Evolutionary conservation across 2,797 vertebrate species (phyloP).

Genomic region (Cossypha dichroa): DNA sequence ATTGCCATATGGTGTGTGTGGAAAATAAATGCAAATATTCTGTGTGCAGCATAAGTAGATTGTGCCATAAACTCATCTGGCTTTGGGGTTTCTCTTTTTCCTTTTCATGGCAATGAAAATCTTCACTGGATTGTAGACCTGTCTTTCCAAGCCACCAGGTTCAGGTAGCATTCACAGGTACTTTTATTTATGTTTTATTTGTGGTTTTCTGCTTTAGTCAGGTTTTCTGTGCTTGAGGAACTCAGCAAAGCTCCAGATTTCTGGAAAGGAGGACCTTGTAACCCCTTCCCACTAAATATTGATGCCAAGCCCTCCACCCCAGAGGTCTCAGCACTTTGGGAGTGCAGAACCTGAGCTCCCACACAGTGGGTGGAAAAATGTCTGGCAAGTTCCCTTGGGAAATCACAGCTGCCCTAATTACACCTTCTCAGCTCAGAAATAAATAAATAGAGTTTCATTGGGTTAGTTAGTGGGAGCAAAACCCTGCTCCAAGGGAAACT

Average conservation of each 20-base stretch:
- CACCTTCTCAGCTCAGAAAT: not conserved
- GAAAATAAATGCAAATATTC: constrained; percentile 40
- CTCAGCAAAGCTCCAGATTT: not conserved
- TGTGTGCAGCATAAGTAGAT: not conserved
- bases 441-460: not conserved
- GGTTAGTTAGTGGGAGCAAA: not conserved
- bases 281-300: not conserved
- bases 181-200: not conserved
- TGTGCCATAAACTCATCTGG: not conserved
- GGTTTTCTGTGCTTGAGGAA: not conserved
- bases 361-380: not conserved
- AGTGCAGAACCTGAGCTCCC: not conserved
- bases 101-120: not conserved
- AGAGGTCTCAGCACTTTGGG: not conserved
- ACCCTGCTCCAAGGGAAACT: not conserved
- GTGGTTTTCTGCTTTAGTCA: not conserved
- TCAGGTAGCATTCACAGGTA: not conserved
- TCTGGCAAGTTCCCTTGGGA: not conserved
- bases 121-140: not conserved
- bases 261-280: not conserved
- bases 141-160: not conserved
- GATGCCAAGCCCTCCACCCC: not conserved
- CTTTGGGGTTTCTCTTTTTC: not conserved
- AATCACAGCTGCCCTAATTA: not conserved
- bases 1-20: constrained; percentile 22